Evolutionary conservation across 2,888 invertebrate genomes (phyloP).

Genomic region (Octodonta nipae): DNA sequence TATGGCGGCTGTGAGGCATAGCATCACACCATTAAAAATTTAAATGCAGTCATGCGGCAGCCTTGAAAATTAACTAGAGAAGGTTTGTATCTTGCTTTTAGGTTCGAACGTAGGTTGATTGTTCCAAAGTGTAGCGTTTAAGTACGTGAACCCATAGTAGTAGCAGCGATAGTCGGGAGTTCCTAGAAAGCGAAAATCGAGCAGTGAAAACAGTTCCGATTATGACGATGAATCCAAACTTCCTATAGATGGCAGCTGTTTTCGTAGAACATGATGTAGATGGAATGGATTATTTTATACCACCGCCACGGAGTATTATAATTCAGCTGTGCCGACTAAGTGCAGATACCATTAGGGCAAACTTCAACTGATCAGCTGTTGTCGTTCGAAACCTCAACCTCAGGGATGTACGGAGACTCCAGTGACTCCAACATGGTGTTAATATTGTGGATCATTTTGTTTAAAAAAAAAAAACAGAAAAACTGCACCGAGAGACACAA

Average conservation of each 20-base stretch:
- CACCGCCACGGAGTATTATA: constrained; percentile 43
- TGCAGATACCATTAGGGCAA: constrained; percentile 88
- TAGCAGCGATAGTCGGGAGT: constrained; percentile 29
- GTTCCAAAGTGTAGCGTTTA: too few species aligned
- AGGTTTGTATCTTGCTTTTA: too few species aligned
- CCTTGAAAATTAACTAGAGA: too few species aligned
- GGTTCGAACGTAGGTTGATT: too few species aligned
- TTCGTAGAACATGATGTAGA: constrained; percentile 13
- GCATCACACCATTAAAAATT: too few species aligned
- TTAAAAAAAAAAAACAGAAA: constrained; percentile 9
- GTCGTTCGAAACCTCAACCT: constrained; percentile 38
- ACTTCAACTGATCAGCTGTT: constrained; percentile 49
- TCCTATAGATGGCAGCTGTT: constrained; percentile 6
- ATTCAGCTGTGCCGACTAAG: constrained; percentile 52
- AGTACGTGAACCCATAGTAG: too few species aligned
- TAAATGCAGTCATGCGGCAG: too few species aligned
- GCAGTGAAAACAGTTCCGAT: constrained; percentile 29
- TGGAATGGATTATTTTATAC: constrained; percentile 16
- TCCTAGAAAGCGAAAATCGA: constrained; percentile 32
- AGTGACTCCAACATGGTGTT: constrained; percentile 43
- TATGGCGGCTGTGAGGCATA: too few species aligned
- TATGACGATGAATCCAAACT: too few species aligned
- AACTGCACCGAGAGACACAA: constrained; percentile 47
- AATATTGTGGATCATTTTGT: constrained; percentile 48
- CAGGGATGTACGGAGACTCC: constrained; percentile 52